Evolutionary conservation across 1,140 invertebrate species (phyloP).

Genomic region (Drosophila punjabiensis): DNA sequence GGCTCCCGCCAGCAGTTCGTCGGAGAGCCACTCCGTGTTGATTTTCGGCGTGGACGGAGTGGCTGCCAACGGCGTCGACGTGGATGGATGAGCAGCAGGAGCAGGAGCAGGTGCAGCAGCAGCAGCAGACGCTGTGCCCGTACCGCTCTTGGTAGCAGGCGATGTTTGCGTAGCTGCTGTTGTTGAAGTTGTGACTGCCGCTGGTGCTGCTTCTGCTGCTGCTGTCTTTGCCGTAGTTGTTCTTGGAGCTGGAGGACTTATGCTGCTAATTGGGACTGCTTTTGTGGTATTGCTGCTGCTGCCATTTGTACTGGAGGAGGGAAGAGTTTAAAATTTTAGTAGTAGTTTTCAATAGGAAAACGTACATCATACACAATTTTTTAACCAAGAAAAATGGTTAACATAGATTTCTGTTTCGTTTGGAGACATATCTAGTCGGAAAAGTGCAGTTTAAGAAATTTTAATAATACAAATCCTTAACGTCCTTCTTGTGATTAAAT

Average conservation of each 20-base stretch:
- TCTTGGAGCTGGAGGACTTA: conserved; percentile 17
- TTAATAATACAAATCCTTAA: too few relatives aligned
- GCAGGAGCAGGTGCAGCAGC: neutral
- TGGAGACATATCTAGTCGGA: neutral
- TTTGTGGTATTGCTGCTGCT: conserved; percentile 37
- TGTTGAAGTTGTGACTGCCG: neutral
- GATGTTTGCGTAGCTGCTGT: conserved; percentile 3
- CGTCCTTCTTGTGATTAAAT: too few relatives aligned
- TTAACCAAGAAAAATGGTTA: neutral
- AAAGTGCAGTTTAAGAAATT: too few relatives aligned
- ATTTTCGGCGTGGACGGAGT: conserved; percentile 74
- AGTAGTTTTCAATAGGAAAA: neutral
- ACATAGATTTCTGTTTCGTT: neutral
- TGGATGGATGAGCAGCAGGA: conserved; percentile 8
- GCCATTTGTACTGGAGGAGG: conserved; percentile 62
- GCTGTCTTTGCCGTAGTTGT: conserved; percentile 5
- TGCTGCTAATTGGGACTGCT: conserved; percentile 28
- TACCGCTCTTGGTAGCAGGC: neutral
- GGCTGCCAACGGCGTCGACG: conserved; percentile 41
- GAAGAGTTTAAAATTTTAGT: neutral
- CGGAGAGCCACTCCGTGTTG: conserved; percentile 66
- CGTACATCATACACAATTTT: neutral
- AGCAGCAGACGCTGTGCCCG: neutral
- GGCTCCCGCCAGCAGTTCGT: conserved; percentile 45
- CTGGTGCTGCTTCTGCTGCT: neutral